Base-by-base conservation (phyloP, 2,113 vertebrate genomes). In the Lipotes vexillifer region DNA sequence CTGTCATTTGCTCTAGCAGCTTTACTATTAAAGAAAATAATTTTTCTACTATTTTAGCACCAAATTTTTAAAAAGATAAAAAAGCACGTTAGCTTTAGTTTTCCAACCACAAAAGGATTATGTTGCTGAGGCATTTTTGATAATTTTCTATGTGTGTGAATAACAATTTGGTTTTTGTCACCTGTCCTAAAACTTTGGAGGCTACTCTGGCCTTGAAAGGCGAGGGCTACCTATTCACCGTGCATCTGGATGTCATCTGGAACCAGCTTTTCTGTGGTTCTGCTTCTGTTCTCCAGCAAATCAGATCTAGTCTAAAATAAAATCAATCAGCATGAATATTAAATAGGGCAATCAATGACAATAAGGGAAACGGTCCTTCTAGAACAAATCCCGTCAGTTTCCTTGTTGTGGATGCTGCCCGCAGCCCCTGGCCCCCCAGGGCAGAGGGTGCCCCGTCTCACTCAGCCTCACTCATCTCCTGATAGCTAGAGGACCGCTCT, bases 321-420 rank as follows among this genome's bases (percentile, higher is more conserved):
- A 33, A 57, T 11, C 49, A 11, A 3, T 44, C 36, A 44, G 38
- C 14, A 7, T 3, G 3, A 5, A 20, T 25, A 20, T 3, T 31
- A 25, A 41, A 33, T 0, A 14, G 33, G 38, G 46, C 11, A 8
- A 36, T 15, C 82, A 10, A 3, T 0, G 23, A 36, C 55, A 29
- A 8, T 1, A 1, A 6, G 41, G 1, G 23, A 6, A 36, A n/a
- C 7, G 17, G n/a, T 1, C 72, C 82, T 78, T 31, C 71, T 2
- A 4, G 29, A 7, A 55, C 31, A 31, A 29, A 23, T 0, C 2
- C 0, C 0, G 7, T 11, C 25, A 29, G n/a, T 25, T 27, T 87
- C 65, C 46, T 20, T 11, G 46, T 1, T 5, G 17, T 17, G 55
- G 49, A 41, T 21, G 31, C 83, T 12, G 41, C 41, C 36, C 6